phyloP scores from a whole-genome alignment of 2,797 vertebrate genomes.

The Eurystomus glaucurus region DNA sequence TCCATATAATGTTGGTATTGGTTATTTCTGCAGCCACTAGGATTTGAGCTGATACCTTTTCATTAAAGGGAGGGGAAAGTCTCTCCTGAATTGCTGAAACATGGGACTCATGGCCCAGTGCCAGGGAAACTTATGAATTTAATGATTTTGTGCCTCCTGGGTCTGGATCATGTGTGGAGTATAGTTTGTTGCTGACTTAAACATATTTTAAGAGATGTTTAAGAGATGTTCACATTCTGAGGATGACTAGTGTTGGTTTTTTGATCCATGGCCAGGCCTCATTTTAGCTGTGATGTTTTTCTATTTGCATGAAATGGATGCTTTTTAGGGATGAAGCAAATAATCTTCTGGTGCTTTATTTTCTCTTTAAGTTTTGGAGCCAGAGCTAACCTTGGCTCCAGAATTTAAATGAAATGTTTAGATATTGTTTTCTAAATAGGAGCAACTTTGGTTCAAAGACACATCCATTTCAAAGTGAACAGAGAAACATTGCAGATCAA shows the following conservation, averaged over 20 bases:
- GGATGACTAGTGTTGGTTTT: neutral
- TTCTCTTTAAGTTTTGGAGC: neutral
- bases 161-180: neutral
- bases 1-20: neutral
- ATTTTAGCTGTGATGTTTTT: neutral
- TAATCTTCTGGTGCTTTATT: neutral
- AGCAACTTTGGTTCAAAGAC: neutral
- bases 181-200: neutral
- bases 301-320: neutral
- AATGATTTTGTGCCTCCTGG: neutral
- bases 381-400: neutral
- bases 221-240: neutral
- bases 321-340: neutral
- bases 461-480: neutral
- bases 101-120: neutral
- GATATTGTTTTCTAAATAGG: neutral
- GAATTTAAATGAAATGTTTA: neutral
- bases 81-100: neutral
- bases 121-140: neutral
- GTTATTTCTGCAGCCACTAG: neutral
- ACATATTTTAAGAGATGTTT: conserved; percentile 18
- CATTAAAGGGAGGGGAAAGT: accelerated
- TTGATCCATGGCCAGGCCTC: neutral
- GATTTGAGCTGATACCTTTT: neutral
- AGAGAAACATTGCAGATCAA: neutral